Conservation (phyloP, 2,888 invertebrate genomes). For the Nemurella pictetii region DNA sequence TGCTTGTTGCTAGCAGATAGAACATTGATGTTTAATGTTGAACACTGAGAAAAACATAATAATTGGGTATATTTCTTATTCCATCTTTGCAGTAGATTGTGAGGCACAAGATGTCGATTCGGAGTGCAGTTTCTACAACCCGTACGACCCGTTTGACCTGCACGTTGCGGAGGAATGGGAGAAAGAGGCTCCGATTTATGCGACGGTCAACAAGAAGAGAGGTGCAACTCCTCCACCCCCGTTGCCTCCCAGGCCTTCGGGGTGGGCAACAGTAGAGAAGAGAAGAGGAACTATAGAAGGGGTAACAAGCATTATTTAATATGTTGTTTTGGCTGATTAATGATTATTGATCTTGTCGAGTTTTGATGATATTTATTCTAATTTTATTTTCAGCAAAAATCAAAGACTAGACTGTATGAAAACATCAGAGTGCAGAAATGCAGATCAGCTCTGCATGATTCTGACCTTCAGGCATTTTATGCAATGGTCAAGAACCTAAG, state of each 20-base stretch:
- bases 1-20: too few relatives aligned
- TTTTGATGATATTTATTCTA: conserved; percentile 16
- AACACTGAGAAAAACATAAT: too few relatives aligned
- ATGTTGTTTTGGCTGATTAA: neutral
- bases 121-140: conserved; percentile 70
- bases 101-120: conserved; percentile 49
- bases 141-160: conserved; percentile 78
- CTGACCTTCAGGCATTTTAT: conserved; percentile 80
- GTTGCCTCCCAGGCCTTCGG: conserved; percentile 61
- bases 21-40: too few relatives aligned
- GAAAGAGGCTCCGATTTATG: conserved; percentile 67
- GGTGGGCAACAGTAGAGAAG: conserved; percentile 57
- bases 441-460: conserved; percentile 68
- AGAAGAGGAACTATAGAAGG: conserved; percentile 52
- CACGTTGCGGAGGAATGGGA: conserved; percentile 62
- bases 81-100: neutral
- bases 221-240: conserved; percentile 61
- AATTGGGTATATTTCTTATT: neutral
- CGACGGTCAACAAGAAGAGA: conserved; percentile 63
- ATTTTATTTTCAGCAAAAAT: conserved; percentile 52
- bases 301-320: conserved; percentile 43
- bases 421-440: conserved; percentile 66
- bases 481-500: conserved; percentile 79
- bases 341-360: neutral
- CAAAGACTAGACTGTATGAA: conserved; percentile 69